Base-by-base conservation (phyloP, 2,797 vertebrate genomes). In the Pseudopleuronectes americanus region DNA sequence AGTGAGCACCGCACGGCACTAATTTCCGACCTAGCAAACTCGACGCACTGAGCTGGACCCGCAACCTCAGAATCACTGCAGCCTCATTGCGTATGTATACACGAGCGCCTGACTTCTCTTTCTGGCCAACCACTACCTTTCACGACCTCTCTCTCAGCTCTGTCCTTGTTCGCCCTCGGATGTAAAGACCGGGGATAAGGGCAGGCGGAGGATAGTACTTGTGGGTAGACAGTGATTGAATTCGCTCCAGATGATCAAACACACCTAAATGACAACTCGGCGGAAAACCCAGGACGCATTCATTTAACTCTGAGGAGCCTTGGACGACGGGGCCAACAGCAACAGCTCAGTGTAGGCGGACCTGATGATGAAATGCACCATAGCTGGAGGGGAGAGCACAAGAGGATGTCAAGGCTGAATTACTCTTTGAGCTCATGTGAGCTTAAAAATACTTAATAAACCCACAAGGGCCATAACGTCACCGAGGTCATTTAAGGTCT, bases 221-320 rank as follows among this genome's bases (percentile, higher is more conserved):
- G 79, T 85, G 79, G 69, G 83, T 57, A 85, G 86, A 88, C 79
- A 82, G 74, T 87, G 87, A 92, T 87, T 90, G 88, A 92, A 87
- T 81, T 85, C 72, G 77, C 76, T 88, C 85, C 74, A 64, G 76
- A 79, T 89, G 88, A 73, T 92, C 91, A 93, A 85, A 89, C 64
- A 78, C 83, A 87, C 85, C 83, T 86, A 86, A 92, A 90, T 83
- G 86, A 91, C 85, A 87, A 72, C 77, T 74, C 64, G 4, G 71
- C 58, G 7, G 76, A 75, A 76, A 79, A 80, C 66, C 80, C 54
- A 57, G 57, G 61, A 80, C 43, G 65, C 69, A 80, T 89, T 87
- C 82, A 89, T 89, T 88, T 84, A 80, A 64, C 68, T 52, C 41
- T 2, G 69, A 75, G 62, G 65, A 77, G 63, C 72, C 55, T 67